Base-by-base conservation (phyloP, 1,140 invertebrate genomes). In the Nebria ingens region DNA sequence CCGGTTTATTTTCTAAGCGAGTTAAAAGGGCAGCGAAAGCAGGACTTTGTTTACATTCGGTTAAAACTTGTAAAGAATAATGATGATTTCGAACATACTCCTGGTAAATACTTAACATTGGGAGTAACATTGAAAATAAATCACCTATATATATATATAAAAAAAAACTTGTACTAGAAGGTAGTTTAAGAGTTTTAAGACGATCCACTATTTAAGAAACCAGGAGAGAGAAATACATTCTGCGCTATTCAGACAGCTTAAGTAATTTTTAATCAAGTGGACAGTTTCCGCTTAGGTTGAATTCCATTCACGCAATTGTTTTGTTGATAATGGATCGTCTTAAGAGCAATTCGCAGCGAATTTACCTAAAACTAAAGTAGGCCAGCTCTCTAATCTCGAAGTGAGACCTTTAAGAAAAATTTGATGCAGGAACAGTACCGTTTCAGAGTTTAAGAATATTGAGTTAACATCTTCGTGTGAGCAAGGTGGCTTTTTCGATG, bases 391-490 rank as follows among this genome's bases (percentile, higher is more conserved):
- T 80, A 96, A 87, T 56, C 91, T 78, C 2, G 91, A 90, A 2
- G 87, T 90, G 2, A 95, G 76, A n/a, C 92, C 93, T 72, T 96
- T 95, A 59, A 94, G 78, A 71, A 95, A 96, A 58, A 96, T 95
- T 72, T 96, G 92, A 76, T 97, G 92, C 1, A 96, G 78, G 72
- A 97, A 97, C 60, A 97, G 75, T 45, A 97, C 83, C 0, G 92
- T 95, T 73, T 97, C 93, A 65, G 88, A 90, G 73, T 97, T 97
- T 22, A 97, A 75, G 73, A 95, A 97, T 62, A 96, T 95, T 23
- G 91, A 95, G 71, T 93, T 95, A 52, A 96, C 89, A 65, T 97
- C 93, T 70, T 96, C 93, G 68, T 97, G 93, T 1, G 86, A 86
- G 66, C 92, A 93, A 0, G 91, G 91, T 2, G 93, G 92, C 68